Percentiles rank a stretch among this genome's conserved stretches.
These are phyloP conservation scores for Anoura caudifer DNA, from an alignment of 2,113 vertebrate genomes.

Conservation along the genomic window DNA sequence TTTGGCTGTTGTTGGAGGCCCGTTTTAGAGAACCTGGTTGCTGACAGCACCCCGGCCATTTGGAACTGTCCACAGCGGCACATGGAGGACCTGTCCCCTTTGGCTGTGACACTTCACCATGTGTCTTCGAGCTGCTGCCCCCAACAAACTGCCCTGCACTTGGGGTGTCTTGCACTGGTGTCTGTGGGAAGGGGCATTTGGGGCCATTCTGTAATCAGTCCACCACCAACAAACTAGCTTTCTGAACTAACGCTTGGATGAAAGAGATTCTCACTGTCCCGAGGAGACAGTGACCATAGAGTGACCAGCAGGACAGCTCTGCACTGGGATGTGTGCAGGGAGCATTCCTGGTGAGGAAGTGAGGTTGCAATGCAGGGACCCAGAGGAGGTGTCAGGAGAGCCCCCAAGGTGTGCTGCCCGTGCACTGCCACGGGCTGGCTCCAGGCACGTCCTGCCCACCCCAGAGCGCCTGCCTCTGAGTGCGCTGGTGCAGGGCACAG, in stretches of 20 bases:
- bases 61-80: rapidly evolving
- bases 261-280: neutral
- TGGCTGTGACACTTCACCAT: rapidly evolving
- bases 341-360: neutral
- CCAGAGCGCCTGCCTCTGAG: neutral
- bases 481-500: rapidly evolving
- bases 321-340: rapidly evolving
- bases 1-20: neutral
- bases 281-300: rapidly evolving
- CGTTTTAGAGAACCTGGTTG: neutral
- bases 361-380: neutral
- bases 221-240: neutral
- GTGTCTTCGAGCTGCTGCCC: rapidly evolving
- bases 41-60: neutral
- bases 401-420: neutral
- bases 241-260: neutral
- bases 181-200: neutral
- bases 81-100: neutral
- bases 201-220: neutral
- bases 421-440: rapidly evolving
- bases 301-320: neutral
- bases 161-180: rapidly evolving
- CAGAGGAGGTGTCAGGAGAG: neutral
- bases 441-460: rapidly evolving
- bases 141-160: rapidly evolving